Evolutionary conservation across 2,113 vertebrate genomes (phyloP), one percentile per base, ranked within the genome.

Genomic region (Phylloscopus trochiloides): DNA sequence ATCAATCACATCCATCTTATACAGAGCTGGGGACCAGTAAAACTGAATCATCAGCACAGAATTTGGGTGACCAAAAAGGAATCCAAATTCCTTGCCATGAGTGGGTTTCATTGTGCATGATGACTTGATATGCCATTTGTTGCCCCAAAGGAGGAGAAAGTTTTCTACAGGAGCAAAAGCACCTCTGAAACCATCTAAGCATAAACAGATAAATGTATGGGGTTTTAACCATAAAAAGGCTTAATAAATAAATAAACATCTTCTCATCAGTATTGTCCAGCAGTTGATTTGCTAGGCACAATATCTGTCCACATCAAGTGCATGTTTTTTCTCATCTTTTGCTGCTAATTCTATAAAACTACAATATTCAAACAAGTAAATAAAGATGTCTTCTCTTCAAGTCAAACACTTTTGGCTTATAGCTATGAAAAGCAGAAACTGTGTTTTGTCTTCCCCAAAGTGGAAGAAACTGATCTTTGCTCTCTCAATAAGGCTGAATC

Each of bases 391-490:
- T 31, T 36, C 17, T 93, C 40, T 78, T 84, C 32, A 92, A 87
- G 29, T n/a, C 66, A 74, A 66, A 32, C 8, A 7, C 20, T 82
- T 72, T 67, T 43, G 24, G n/a, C 51, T 70, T 63, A 22, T 2
- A 72, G 54, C 38, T 72, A 76, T 32, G 42, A 80, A 90, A 93
- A 88, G 54, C 26, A 90, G 57, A 78, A 95, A 48, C 4, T 0
- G 6, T 32, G 52, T 42, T 94, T 96, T 86, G 92, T 84, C 59
- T 65, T 91, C 47, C 42, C 38, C 22, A 84, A 40, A 80, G 24
- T 74, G 42, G 34, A 95, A 92, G 38, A 90, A 93, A 74, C 17
- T 81, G 55, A 94, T 92, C 76, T 94, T 81, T 92, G 34, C 63
- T n/a, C 76, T 77, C 68, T 54, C 62, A 70, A 59, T 51, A 80